A percentile compares a stretch with the other conserved stretches of the same genome.
Conservation (phyloP, 2,888 invertebrate species). For the Ceramica pisi region DNA sequence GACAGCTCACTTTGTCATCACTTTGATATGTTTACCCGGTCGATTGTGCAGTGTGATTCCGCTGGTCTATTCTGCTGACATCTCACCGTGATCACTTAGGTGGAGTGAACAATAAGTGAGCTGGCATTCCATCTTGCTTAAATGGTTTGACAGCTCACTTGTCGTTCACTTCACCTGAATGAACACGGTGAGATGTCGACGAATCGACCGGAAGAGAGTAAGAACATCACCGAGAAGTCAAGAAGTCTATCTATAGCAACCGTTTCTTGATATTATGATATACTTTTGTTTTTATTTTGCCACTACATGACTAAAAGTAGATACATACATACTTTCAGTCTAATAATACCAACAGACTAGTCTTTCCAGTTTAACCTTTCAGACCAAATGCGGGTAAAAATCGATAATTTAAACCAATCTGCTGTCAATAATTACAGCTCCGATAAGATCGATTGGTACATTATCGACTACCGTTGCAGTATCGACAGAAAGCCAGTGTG, state of each 20-base stretch:
- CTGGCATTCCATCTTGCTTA: too few species aligned
- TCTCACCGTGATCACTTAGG: too few species aligned
- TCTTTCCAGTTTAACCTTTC: not conserved
- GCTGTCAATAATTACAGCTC: not conserved
- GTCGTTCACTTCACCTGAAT: too few species aligned
- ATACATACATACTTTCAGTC: not conserved
- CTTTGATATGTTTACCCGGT: too few species aligned
- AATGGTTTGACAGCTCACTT: too few species aligned
- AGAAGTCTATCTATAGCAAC: not conserved
- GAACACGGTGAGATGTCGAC: too few species aligned
- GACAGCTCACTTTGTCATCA: too few species aligned
- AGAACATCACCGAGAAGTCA: not conserved
- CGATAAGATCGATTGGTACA: slow-evolving; percentile 11
- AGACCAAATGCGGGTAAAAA: not conserved
- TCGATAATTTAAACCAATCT: slow-evolving; percentile 15
- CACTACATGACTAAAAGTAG: not conserved
- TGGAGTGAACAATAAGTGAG: too few species aligned
- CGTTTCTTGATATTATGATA: not conserved
- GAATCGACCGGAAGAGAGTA: too few species aligned
- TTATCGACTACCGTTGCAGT: not conserved
- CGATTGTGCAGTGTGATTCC: too few species aligned
- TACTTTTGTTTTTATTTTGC: not conserved
- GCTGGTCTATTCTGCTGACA: too few species aligned
- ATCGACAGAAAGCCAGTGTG: not conserved
- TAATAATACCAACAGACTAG: too few species aligned